Evolutionary conservation across 2,888 invertebrate species (phyloP), one percentile per base, ranked within the genome.

Genomic region (Helobdella robusta): DNA sequence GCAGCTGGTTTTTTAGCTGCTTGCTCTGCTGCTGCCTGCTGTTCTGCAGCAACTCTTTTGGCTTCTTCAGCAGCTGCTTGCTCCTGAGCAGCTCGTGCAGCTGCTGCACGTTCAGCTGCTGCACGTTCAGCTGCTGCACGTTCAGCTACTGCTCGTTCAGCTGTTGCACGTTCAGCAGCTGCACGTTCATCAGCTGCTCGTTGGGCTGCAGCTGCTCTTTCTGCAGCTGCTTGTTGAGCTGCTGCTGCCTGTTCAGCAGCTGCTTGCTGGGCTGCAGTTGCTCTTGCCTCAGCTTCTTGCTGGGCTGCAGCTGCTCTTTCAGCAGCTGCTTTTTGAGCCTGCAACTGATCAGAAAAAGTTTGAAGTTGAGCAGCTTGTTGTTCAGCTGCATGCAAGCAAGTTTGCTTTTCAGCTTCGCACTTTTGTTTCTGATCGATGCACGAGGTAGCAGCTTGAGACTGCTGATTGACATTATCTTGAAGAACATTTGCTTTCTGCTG

Each of bases 261-360:
- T 8, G n/a, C 2, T 34, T 52, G 63, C 59, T 66, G 66, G 30
- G 58, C 46, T 54, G 59, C 15, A 28, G 66, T 36, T 62, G 66
- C 36, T 64, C 48, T 52, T 59, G 66, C 50, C 25, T 20, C 6
- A 40, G 11, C n/a, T 11, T 11, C 44, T 40, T 40, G 11, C 11
- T 15, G n/a, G n/a, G 20, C 52, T 40, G 48, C 40, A 40, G 48
- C 32, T 50, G 50, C 50, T 25, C 48, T 28, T n/a, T 15, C 2
- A 0, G 8, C 2, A 8, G 56, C 28, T 56, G 56, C 20, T 56
- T 30, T 6, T 2, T 35, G 35, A n/a, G n/a, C 28, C 32, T 61
- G 48, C 11, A 34, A 32, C 23, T 56, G 56, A n/a, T n/a, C n/a
- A n/a, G n/a, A n/a, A n/a, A n/a, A n/a, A n/a, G n/a, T n/a, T n/a